Conservation (phyloP, 2,113 vertebrate species). For the western clawed frog (Xenopus tropicalis) region DNA sequence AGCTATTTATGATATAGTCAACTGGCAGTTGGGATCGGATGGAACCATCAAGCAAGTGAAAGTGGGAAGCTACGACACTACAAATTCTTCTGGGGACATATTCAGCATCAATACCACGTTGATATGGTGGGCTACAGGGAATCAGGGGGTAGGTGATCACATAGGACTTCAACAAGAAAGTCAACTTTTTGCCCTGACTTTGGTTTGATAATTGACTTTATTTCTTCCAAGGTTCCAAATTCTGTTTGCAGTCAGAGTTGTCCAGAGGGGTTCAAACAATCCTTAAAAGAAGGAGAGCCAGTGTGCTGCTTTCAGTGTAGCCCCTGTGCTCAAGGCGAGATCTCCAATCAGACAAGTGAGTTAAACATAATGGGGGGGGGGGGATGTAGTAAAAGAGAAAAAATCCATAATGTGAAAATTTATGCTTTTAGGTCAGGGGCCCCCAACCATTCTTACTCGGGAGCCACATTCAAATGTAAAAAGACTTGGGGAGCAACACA, state of each 20-base stretch:
- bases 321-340: constrained; percentile 12
- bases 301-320: constrained; percentile 18
- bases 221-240: constrained; percentile 6
- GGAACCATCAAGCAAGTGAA: neutral
- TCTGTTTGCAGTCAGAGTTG: constrained; percentile 17
- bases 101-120: no score
- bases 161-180: no score
- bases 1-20: constrained; percentile 23
- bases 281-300: neutral
- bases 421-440: no score
- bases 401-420: no score
- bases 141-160: no score
- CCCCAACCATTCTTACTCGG: no score
- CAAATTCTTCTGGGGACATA: neutral
- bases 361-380: no score
- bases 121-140: no score
- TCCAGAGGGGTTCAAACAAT: neutral
- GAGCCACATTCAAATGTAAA: no score
- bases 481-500: no score
- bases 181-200: no score
- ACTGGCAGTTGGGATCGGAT: constrained; percentile 17
- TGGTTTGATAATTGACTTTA: neutral
- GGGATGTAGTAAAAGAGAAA: no score
- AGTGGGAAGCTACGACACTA: constrained; percentile 16
- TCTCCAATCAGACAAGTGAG: constrained; percentile 24